Conservation (phyloP, 2,113 vertebrate species). For the Sylvia atricapilla region DNA sequence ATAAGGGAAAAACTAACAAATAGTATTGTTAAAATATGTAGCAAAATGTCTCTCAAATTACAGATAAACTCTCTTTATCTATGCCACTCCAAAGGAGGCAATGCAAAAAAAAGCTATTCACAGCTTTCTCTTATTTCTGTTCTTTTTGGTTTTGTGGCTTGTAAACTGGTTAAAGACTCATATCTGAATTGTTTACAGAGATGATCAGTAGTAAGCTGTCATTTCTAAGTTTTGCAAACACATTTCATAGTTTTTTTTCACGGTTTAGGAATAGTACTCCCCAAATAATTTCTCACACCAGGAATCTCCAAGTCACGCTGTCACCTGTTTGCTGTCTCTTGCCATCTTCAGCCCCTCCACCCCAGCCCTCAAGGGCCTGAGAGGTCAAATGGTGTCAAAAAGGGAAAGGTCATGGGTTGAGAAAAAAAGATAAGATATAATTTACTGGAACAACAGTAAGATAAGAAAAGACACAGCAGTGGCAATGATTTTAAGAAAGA, state of each 20-base stretch:
- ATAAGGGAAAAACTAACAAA: background rate
- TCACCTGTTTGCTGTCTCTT: rapidly evolving
- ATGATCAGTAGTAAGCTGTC: background rate
- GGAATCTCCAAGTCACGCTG: background rate
- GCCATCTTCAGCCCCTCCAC: background rate
- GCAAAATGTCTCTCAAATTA: background rate
- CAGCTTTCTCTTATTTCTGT: background rate
- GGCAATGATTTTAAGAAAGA: background rate
- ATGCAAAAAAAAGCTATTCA: background rate
- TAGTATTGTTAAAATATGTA: background rate
- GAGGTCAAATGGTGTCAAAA: background rate
- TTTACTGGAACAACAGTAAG: background rate
- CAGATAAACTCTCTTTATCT: background rate
- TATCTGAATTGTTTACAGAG: background rate
- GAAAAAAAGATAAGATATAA: background rate
- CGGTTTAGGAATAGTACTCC: background rate
- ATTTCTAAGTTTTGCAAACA: background rate
- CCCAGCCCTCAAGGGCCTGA: rapidly evolving
- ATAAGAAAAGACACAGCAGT: background rate
- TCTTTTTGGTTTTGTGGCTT: background rate
- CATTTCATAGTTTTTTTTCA: background rate
- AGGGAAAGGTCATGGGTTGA: background rate
- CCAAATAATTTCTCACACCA: background rate
- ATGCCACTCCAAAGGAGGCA: background rate
- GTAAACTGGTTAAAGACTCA: background rate